Evolutionary conservation across 2,888 invertebrate genomes (phyloP), one percentile per base, ranked within the genome.

Genomic region (Bombyx huttoni): DNA sequence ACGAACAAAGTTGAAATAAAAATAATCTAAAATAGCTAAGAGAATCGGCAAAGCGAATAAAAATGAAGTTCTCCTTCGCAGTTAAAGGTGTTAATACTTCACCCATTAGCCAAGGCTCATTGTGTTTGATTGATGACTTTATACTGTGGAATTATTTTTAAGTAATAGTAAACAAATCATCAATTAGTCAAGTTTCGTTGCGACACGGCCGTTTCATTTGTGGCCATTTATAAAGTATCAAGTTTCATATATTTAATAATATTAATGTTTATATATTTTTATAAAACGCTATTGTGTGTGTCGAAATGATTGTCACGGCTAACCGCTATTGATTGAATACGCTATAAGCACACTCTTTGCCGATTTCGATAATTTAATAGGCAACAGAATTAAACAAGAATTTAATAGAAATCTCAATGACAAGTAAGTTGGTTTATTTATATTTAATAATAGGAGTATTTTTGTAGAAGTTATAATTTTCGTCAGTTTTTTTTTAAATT

Each of bases 51-150:
- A 54, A 57, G 58, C 55, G 56, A 64, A 67, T 65, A 59, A 68
- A 72, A 69, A 68, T 60, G 56, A 56, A 64, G 59, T 59, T 61
- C 66, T 59, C 76, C 75, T 75, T 77, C 70, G 62, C 58, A 62
- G 62, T 59, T 64, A 57, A 58, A 81, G 74, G 80, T 78, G 81
- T 71, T 82, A 83, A 82, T 79, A 79, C 64, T 68, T 74, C 66
- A 75, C 71, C 67, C 64, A 66, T 67, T 66, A 64, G 59, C 62
- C 78, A 82, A 83, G 81, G 79, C 60, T 68, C 58, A 54, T 56
- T 65, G 60, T 65, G 55, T 65, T 64, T 75, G 69, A 78, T 80
- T 75, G 69, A 78, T 75, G 61, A 56, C 48, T 56, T 54, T 51
- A 56, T 58, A 49, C 54, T 40, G 49, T 47, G 52, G 53, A 51